Evolutionary conservation across 2,113 vertebrate species (phyloP).

Genomic region (Muscicapa adusta): DNA sequence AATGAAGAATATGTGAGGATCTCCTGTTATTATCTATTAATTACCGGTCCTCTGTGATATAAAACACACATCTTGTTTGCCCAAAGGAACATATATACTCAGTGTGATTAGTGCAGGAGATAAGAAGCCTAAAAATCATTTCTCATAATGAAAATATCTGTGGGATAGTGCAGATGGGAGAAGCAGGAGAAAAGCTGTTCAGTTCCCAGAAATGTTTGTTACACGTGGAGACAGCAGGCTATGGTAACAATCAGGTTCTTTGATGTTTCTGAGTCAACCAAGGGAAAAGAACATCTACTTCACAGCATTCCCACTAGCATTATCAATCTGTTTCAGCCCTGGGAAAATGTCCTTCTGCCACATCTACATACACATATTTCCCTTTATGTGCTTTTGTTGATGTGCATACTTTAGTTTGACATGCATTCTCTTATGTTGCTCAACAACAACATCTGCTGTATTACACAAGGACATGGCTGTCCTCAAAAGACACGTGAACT

Average conservation of each 20-base stretch:
- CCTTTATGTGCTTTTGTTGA: constrained; percentile 4
- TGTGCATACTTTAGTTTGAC: background rate
- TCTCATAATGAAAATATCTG: background rate
- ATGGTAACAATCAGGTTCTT: background rate
- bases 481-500: constrained; percentile 21
- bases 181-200: background rate
- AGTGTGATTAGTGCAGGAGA: background rate
- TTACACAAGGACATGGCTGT: constrained; percentile 36
- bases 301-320: background rate
- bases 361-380: background rate
- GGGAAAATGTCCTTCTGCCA: constrained; percentile 25
- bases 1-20: background rate
- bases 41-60: background rate
- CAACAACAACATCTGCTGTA: constrained; percentile 50
- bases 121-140: background rate
- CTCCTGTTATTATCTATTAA: background rate
- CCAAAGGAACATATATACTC: background rate
- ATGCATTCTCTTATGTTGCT: constrained; percentile 39
- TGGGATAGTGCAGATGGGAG: background rate
- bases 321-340: constrained; percentile 11
- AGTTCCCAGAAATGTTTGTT: background rate
- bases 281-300: background rate
- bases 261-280: background rate
- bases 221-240: background rate
- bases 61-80: background rate